Conservation (phyloP, 2,113 vertebrate species). For the Addax nasomaculatus region DNA sequence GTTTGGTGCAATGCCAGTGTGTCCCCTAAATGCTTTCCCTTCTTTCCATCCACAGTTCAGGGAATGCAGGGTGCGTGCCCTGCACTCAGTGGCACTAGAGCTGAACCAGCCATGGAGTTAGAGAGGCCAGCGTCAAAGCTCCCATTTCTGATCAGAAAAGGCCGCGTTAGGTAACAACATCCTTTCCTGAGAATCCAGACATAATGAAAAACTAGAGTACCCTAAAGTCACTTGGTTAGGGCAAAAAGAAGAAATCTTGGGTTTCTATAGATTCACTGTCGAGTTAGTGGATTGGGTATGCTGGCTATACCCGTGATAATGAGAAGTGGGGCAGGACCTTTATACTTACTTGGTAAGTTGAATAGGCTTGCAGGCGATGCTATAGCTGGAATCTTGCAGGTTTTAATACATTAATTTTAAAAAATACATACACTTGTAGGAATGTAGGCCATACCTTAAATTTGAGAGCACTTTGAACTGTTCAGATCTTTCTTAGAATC, state of each 20-base stretch:
- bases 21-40: background rate
- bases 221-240: background rate
- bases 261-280: background rate
- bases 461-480: background rate
- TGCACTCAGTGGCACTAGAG: background rate
- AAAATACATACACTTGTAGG: background rate
- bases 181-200: background rate
- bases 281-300: background rate
- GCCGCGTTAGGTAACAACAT: background rate
- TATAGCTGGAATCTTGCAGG: background rate
- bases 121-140: background rate
- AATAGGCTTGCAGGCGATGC: background rate
- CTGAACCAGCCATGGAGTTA: background rate
- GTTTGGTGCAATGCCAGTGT: background rate
- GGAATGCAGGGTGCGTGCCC: background rate
- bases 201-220: background rate
- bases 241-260: background rate
- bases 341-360: background rate
- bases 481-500: background rate
- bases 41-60: background rate
- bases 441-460: background rate
- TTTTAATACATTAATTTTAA: background rate
- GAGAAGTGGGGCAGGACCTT: background rate
- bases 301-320: background rate
- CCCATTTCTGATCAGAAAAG: background rate